These are phyloP conservation scores for Zaprionus gabonicus DNA, from an alignment of 1,140 invertebrate genomes.

Conservation along the genomic window DNA sequence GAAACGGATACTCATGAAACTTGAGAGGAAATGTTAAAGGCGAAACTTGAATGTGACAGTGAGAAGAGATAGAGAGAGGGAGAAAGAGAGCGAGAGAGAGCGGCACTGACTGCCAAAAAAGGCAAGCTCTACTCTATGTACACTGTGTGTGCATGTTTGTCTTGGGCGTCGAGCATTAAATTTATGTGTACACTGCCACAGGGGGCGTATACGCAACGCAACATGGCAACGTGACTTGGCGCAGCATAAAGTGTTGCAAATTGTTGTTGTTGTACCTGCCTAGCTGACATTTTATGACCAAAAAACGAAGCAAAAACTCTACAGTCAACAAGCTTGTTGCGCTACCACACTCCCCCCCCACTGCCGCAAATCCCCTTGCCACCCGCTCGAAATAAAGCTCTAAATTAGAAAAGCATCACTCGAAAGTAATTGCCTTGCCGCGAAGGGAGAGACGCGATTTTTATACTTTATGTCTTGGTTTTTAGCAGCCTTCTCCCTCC, in stretches of 20 bases:
- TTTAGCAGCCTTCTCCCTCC: slow-evolving; percentile 38
- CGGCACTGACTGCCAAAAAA: slow-evolving; percentile 18
- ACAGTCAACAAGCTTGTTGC: slow-evolving; percentile 17
- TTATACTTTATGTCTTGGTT: slow-evolving; percentile 56
- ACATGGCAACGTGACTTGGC: slow-evolving; percentile 52
- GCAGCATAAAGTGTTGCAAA: slow-evolving; percentile 72
- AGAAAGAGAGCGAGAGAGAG: background rate
- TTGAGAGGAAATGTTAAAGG: slow-evolving; percentile 69
- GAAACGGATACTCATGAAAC: slow-evolving; percentile 79
- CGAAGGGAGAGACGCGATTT: slow-evolving; percentile 29
- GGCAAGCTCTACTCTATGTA: slow-evolving; percentile 29
- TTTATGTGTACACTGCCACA: slow-evolving; percentile 67
- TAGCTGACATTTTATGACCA: slow-evolving; percentile 57
- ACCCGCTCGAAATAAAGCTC: slow-evolving; percentile 62
- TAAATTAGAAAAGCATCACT: slow-evolving; percentile 80
- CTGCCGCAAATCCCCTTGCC: slow-evolving; percentile 52
- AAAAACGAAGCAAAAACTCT: background rate
- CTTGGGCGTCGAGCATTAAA: slow-evolving; percentile 63
- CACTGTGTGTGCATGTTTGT: slow-evolving; percentile 6
- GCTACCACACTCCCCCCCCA: background rate
- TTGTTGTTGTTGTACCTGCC: slow-evolving; percentile 50
- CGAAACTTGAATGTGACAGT: slow-evolving; percentile 25
- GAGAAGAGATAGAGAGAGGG: background rate
- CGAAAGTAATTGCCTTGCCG: slow-evolving; percentile 63
- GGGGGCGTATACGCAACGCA: slow-evolving; percentile 66